phyloP scores from a whole-genome alignment of 2,888 invertebrate species.

The Harpalus rubripes region DNA sequence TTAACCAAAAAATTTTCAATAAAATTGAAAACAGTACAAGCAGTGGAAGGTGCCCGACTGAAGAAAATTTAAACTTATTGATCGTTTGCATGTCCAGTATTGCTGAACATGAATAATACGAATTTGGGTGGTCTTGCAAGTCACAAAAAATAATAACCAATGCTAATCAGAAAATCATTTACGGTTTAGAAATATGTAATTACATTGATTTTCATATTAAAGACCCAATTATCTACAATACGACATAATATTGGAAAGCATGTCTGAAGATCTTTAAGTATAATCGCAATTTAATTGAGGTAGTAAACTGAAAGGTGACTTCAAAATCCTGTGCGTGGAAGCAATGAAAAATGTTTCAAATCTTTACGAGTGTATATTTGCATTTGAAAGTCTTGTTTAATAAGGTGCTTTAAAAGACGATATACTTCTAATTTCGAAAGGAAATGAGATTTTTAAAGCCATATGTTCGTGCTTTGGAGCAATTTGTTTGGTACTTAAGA shows the following conservation, averaged over 20 bases:
- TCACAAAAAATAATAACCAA: background rate
- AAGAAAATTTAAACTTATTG: too few species aligned
- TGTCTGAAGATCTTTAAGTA: background rate
- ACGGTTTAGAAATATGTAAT: background rate
- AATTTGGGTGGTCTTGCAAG: background rate
- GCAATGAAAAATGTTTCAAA: conserved; percentile 1
- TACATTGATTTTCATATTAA: background rate
- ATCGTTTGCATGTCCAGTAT: background rate
- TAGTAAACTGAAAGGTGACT: background rate
- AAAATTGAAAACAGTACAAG: too few species aligned
- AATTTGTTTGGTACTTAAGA: conserved; percentile 15
- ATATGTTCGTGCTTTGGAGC: conserved; percentile 8
- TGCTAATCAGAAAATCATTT: background rate
- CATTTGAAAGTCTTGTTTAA: conserved; percentile 12
- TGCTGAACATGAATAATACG: background rate
- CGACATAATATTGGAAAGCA: background rate
- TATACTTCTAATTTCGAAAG: conserved; percentile 11
- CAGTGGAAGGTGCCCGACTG: too few species aligned
- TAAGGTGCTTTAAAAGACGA: conserved; percentile 33
- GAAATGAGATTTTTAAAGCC: conserved; percentile 8
- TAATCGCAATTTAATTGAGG: background rate
- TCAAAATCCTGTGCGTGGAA: background rate
- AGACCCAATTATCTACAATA: background rate
- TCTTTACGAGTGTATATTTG: conserved; percentile 28
- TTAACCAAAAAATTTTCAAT: too few species aligned